Evolutionary conservation across 2,888 invertebrate species (phyloP).

Genomic region (Lacanobia oleracea): DNA sequence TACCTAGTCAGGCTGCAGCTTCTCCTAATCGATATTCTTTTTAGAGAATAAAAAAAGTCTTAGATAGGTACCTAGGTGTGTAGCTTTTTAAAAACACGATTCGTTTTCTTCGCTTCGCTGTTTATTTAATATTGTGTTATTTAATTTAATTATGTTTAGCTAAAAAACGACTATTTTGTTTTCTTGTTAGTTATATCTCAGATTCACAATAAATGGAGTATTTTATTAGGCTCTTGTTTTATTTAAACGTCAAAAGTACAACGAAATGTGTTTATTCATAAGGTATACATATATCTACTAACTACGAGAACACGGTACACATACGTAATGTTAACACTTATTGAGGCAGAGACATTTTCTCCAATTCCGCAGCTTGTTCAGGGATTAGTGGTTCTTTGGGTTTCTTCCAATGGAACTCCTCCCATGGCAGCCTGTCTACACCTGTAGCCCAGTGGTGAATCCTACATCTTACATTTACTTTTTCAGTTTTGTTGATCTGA

Average conservation of each 20-base stretch:
- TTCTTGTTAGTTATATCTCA: not conserved
- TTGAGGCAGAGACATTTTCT: slow-evolving; percentile 77
- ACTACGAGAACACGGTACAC: slow-evolving; percentile 19
- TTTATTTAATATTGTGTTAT: not conserved
- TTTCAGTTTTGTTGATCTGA: slow-evolving; percentile 94
- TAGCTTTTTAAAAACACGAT: not conserved
- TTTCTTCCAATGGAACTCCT: slow-evolving; percentile 89
- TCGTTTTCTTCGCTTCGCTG: not conserved
- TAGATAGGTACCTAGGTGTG: not conserved
- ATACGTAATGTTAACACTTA: slow-evolving; percentile 49
- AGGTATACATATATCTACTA: slow-evolving; percentile 29
- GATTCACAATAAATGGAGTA: slow-evolving; percentile 14
- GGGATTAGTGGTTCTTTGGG: slow-evolving; percentile 91
- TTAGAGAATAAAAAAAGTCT: too few species aligned
- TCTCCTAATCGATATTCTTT: too few species aligned
- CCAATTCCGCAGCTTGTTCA: slow-evolving; percentile 84
- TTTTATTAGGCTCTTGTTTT: slow-evolving; percentile 6
- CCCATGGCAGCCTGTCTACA: slow-evolving; percentile 90
- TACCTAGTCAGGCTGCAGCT: too few species aligned
- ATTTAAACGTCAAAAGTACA: slow-evolving; percentile 18
- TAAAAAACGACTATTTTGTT: not conserved
- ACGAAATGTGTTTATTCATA: slow-evolving; percentile 27
- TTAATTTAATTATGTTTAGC: not conserved
- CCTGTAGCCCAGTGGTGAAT: slow-evolving; percentile 95
- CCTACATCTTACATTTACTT: slow-evolving; percentile 93